Conservation (phyloP, 2,797 vertebrate genomes). For the Momotus momota region DNA sequence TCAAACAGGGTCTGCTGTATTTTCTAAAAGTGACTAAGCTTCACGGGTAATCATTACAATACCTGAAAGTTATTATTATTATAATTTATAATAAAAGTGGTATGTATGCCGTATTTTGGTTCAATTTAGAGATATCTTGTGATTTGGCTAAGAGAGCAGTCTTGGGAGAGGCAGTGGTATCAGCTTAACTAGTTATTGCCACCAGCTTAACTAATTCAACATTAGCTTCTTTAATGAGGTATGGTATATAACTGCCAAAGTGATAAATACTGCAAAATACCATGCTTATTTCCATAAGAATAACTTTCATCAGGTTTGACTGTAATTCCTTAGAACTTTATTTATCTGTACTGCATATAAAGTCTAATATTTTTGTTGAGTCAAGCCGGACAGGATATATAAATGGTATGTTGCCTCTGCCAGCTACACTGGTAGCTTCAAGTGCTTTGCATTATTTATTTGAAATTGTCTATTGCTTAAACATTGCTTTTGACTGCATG, state of each 20-base stretch:
- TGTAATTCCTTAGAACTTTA: not conserved
- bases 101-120: not conserved
- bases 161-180: not conserved
- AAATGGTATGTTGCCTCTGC: conserved; percentile 13
- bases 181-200: not conserved
- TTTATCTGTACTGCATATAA: not conserved
- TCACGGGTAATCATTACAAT: not conserved
- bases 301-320: not conserved
- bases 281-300: not conserved
- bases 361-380: not conserved
- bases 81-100: not conserved
- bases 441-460: conserved; percentile 64
- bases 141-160: not conserved
- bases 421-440: not conserved
- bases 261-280: not conserved
- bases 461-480: conserved; percentile 50
- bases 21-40: not conserved
- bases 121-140: not conserved
- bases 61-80: not conserved
- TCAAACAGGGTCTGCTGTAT: not conserved
- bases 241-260: not conserved
- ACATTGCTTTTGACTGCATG: conserved; percentile 45
- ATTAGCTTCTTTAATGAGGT: not conserved
- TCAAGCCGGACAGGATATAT: not conserved
- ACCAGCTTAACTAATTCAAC: not conserved